Evolutionary conservation across 2,797 vertebrate species (phyloP), one percentile per base, ranked within the genome.

Genomic region (Buceros bicornis): DNA sequence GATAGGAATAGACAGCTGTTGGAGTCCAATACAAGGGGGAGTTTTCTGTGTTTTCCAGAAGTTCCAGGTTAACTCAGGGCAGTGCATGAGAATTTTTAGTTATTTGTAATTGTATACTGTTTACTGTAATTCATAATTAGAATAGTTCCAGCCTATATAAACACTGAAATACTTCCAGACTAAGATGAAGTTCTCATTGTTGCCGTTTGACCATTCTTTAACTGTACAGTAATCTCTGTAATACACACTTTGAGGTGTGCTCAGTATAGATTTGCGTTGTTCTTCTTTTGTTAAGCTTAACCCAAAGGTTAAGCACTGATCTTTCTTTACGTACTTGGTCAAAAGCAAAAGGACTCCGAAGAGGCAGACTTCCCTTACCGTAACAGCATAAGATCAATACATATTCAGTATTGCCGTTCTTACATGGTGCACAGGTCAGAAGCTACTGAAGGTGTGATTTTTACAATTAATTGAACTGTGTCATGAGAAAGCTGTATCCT

Each of bases 321-420:
- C 51, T 37, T n/a, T 60, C 29, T 22, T 67, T 60, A 31, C 29
- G 13, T 28, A 42, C 19, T 45, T 81, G 31, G 69, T 61, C 28
- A 71, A 86, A 61, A 80, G 37, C 42, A 89, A 13, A 72, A 69
- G 19, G 61, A 11, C 50, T 11, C 31, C 45, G 51, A 47, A 45
- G 85, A 82, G 47, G 51, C 40, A 28, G 64, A 48, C 13, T 8
- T 62, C 16, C 56, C 0, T 0, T 71, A 17, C 37, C 3, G 4
- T 33, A 77, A 35, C 9, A 29, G 62, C 8, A 4, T 29, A 18
- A 2, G 33, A 31, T 11, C 43, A 20, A 11, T 64, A 11, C 8
- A 2, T 62, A 11, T 8, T 25, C 10, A 14, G 7, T 26, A 5
- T 3, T 61, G 79, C 4, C 40, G 9, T 76, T 93, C 24, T 37